Percentiles rank a stretch among this genome's conserved stretches.
These are phyloP conservation scores for Sitophilus oryzae DNA, from an alignment of 1,140 invertebrate genomes.

Conservation along the genomic window DNA sequence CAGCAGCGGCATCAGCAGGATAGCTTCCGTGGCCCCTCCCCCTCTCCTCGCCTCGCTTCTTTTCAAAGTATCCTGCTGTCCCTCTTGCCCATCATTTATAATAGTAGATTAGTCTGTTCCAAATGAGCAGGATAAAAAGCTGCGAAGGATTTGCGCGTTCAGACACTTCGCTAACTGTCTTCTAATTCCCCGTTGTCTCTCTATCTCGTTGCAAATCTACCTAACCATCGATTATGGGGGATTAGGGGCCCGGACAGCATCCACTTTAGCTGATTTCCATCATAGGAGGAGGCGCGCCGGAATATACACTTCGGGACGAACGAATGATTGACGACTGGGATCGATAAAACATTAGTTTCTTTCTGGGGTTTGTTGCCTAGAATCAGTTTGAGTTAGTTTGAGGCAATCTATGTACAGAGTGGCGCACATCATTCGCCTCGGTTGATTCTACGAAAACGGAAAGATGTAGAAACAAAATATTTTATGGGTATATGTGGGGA, in stretches of 20 bases:
- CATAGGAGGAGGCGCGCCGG: not conserved
- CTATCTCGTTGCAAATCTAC: conserved; percentile 34
- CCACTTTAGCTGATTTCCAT: conserved; percentile 24
- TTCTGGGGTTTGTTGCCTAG: no score
- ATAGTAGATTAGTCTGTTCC: conserved; percentile 33
- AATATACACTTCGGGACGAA: conserved; percentile 11
- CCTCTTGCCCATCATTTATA: conserved; percentile 34
- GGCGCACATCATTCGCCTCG: no score
- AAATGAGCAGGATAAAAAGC: conserved; percentile 32
- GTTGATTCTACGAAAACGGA: no score
- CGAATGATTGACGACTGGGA: no score
- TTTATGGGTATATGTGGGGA: no score
- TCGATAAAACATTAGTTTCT: no score
- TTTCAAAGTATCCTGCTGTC: no score
- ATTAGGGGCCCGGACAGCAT: conserved; percentile 25
- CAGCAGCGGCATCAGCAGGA: not conserved
- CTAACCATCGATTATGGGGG: conserved; percentile 36
- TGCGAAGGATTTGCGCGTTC: conserved; percentile 21
- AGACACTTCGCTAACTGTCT: conserved; percentile 36
- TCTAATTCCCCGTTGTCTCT: conserved; percentile 36
- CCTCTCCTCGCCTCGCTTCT: no score
- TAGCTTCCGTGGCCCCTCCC: no score
- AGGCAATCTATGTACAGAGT: no score
- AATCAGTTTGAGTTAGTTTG: no score
- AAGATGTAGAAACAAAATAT: no score